phyloP scores from a whole-genome alignment of 2,113 vertebrate species.

The Campylomormyrus tamandua region DNA sequence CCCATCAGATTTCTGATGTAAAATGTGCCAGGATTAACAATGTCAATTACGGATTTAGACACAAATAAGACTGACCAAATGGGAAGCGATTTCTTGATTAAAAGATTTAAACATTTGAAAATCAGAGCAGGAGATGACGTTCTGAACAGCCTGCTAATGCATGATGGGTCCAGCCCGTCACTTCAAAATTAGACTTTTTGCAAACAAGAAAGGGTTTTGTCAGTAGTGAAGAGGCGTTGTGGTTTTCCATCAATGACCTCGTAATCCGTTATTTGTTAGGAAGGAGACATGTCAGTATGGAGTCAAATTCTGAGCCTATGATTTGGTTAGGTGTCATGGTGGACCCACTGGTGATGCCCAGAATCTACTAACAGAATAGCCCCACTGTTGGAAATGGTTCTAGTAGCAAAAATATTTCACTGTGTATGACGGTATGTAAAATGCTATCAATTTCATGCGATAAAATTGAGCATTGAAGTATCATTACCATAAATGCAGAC shows the following conservation, averaged over 20 bases:
- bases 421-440: constrained; percentile 26
- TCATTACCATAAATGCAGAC: constrained; percentile 59
- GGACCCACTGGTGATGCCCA: neutral
- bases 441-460: constrained; percentile 52
- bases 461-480: constrained; percentile 46
- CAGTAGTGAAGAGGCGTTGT: neutral
- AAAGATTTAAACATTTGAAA: constrained; percentile 13
- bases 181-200: neutral
- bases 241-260: neutral
- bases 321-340: neutral
- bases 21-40: neutral
- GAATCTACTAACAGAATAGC: neutral
- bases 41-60: constrained; percentile 14
- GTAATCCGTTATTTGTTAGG: neutral
- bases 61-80: constrained; percentile 7
- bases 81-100: neutral
- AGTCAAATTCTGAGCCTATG: neutral
- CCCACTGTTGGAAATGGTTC: neutral
- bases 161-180: neutral
- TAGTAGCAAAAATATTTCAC: neutral
- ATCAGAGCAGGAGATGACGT: neutral
- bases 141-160: neutral
- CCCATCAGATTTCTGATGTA: constrained; percentile 15
- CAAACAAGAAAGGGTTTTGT: constrained; percentile 6
- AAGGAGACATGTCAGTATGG: neutral